A percentile compares a stretch with the other conserved stretches of the same genome.
phyloP scores from a whole-genome alignment of 2,797 vertebrate species.

The Merluccius polli region DNA sequence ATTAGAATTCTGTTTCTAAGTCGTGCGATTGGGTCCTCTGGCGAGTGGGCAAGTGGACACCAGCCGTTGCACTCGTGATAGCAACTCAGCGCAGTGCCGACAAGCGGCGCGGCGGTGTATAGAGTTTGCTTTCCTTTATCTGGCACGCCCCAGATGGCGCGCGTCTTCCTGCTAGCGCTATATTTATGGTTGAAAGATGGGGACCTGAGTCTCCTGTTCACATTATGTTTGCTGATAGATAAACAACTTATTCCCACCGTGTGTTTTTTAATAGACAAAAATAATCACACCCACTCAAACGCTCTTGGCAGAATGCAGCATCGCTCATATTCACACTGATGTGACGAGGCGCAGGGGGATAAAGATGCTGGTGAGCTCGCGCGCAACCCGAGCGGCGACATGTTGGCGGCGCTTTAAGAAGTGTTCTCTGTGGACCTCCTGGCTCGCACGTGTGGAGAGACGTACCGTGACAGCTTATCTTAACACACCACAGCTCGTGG shows the following conservation, averaged over 20 bases:
- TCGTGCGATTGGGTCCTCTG: too few relatives aligned
- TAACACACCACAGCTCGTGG: conserved; percentile 45
- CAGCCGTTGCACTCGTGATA: too few relatives aligned
- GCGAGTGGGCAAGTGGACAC: too few relatives aligned
- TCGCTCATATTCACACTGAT: conserved; percentile 57
- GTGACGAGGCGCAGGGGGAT: conserved; percentile 47
- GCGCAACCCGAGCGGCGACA: background rate
- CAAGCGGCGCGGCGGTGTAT: too few relatives aligned
- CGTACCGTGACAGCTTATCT: conserved; percentile 50
- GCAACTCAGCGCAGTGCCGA: too few relatives aligned
- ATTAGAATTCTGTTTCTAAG: too few relatives aligned
- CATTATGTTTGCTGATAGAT: conserved; percentile 36
- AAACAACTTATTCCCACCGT: conserved; percentile 40
- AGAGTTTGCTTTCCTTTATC: conserved; percentile 33
- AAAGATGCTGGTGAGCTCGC: conserved; percentile 23
- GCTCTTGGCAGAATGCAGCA: conserved; percentile 67
- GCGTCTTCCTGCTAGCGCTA: conserved; percentile 19
- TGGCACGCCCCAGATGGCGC: conserved; percentile 47
- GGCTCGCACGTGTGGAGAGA: conserved; percentile 36
- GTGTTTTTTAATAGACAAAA: conserved; percentile 22
- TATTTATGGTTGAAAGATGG: conserved; percentile 49
- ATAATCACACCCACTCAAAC: conserved; percentile 42
- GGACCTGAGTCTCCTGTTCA: conserved; percentile 30
- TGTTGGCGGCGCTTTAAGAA: background rate
- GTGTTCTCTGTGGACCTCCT: conserved; percentile 29